These are phyloP conservation scores for Oryctolagus cuniculus DNA, from an alignment of 2,113 vertebrate species.

Conservation along the genomic window DNA sequence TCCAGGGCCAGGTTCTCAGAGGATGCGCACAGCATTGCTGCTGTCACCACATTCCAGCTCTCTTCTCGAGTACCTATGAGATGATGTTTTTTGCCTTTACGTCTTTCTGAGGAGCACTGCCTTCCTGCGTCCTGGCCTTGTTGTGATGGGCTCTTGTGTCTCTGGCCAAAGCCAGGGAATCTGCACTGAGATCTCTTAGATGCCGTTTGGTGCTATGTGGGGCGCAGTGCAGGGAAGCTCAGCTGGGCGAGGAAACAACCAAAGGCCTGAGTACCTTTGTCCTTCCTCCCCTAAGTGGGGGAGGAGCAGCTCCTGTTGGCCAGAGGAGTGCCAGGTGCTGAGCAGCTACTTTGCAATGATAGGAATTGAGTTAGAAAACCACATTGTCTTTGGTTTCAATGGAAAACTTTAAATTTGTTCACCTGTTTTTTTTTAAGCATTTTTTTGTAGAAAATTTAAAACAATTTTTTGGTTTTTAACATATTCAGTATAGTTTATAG, in stretches of 20 bases:
- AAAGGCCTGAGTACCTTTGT: not conserved
- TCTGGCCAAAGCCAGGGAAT: not conserved
- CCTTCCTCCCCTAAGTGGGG: not conserved
- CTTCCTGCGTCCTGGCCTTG: not conserved
- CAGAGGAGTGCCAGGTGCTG: not conserved
- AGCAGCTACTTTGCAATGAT: not conserved
- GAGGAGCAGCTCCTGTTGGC: not conserved
- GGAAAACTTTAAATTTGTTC: conserved; percentile 41
- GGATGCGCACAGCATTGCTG: conserved; percentile 22
- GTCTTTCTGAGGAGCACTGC: conserved; percentile 30
- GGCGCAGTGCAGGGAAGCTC: not conserved
- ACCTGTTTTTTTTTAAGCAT: no score
- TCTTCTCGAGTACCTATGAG: conserved; percentile 15
- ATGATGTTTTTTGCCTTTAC: not conserved
- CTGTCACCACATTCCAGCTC: not conserved
- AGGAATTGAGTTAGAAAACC: conserved; percentile 29
- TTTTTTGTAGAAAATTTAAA: no score
- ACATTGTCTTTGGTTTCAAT: not conserved
- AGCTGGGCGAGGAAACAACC: not conserved
- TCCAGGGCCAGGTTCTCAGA: not conserved
- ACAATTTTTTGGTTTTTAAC: no score
- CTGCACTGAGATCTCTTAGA: not conserved
- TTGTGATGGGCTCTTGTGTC: not conserved
- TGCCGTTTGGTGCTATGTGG: not conserved
- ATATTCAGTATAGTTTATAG: no score